These are phyloP conservation scores for Cliona cf. orientalis DNA, from an alignment of 37 sponge, comb jelly and placozoan species.

Conservation along the genomic window DNA sequence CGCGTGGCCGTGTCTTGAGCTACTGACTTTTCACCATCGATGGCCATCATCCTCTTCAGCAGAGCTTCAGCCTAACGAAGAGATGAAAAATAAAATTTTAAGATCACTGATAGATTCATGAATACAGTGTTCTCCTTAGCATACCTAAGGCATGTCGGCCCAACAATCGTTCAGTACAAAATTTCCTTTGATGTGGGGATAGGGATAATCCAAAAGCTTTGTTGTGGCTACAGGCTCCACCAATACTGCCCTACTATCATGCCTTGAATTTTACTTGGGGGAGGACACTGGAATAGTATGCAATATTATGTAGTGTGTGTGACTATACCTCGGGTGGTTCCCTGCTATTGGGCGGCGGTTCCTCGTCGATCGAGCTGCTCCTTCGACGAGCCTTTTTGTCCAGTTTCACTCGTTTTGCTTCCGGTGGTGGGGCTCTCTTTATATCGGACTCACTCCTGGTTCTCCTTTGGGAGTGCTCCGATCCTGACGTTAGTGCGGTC, in stretches of 20 bases:
- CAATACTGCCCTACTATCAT: too few relatives aligned
- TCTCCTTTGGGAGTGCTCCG: constrained; percentile 11
- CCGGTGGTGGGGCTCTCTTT: constrained; percentile 9
- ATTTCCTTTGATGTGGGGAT: too few relatives aligned
- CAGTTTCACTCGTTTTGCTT: neutral
- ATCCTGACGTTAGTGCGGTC: constrained; percentile 25
- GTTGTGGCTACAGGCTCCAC: too few relatives aligned
- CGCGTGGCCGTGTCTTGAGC: constrained; percentile 31
- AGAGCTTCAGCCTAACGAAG: constrained; percentile 54
- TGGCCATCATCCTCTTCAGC: constrained; percentile 51
- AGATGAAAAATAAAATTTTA: neutral
- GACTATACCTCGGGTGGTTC: constrained; percentile 51
- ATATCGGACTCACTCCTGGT: constrained; percentile 64
- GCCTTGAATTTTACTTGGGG: neutral
- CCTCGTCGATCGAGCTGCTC: neutral
- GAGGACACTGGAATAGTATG: neutral
- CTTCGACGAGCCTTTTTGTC: constrained; percentile 1
- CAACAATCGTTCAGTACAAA: too few relatives aligned
- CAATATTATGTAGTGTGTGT: neutral
- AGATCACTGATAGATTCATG: constrained; percentile 1
- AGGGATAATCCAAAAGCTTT: too few relatives aligned
- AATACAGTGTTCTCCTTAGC: too few relatives aligned
- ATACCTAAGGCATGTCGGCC: too few relatives aligned
- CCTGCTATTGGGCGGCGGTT: constrained; percentile 60
- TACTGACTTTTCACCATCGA: constrained; percentile 55